Percentiles rank a stretch among this genome's conserved stretches.
Conservation (phyloP, 2,888 invertebrate species). For the Troides helena region DNA sequence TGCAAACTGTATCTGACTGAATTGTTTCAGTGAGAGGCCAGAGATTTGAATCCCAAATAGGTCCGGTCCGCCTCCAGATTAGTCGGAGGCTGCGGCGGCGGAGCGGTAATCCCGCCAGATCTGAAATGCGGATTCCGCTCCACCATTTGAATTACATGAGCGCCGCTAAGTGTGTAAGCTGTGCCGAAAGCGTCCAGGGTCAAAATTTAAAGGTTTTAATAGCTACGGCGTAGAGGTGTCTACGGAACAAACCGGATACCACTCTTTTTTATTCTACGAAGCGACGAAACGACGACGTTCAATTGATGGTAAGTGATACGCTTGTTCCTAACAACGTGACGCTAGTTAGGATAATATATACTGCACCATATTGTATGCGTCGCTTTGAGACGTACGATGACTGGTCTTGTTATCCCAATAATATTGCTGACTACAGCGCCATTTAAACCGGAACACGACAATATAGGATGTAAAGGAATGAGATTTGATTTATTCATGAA, state of each 20-base stretch:
- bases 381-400: too few species aligned
- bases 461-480: not conserved
- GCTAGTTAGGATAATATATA: too few species aligned
- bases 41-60: not conserved
- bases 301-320: too few species aligned
- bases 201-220: not conserved
- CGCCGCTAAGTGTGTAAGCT: not conserved
- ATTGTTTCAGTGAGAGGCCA: not conserved
- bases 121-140: not conserved
- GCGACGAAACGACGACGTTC: too few species aligned
- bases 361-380: too few species aligned
- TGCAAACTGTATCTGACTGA: not conserved
- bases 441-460: not conserved
- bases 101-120: not conserved
- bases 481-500: too few species aligned
- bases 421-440: too few species aligned
- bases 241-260: too few species aligned
- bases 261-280: too few species aligned
- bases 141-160: conserved; percentile 1
- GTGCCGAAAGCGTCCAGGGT: not conserved
- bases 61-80: not conserved
- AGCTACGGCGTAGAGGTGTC: not conserved
- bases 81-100: not conserved
- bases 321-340: too few species aligned
- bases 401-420: too few species aligned